Evolutionary conservation across 2,888 invertebrate genomes (phyloP).

Genomic region (Dasypolia templi): DNA sequence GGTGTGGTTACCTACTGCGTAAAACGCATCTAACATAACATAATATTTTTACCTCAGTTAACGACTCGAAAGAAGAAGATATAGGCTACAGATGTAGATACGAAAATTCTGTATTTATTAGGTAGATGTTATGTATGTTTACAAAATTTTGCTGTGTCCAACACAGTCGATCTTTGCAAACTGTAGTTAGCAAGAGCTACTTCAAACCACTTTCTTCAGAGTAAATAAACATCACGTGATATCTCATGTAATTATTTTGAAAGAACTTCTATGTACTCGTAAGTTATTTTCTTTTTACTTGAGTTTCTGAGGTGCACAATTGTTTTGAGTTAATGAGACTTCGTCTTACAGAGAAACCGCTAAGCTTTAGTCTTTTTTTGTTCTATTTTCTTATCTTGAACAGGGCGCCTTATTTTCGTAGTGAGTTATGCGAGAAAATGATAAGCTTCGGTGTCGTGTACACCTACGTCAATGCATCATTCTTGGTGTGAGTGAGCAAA

Average conservation of each 20-base stretch:
- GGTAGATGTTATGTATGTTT: too few species aligned
- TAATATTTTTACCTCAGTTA: too few species aligned
- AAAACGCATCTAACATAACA: too few species aligned
- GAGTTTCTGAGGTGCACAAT: constrained; percentile 10
- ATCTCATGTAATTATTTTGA: constrained; percentile 1
- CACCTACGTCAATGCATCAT: not conserved
- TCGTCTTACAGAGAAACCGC: not conserved
- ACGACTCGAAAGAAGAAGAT: too few species aligned
- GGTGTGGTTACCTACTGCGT: not conserved
- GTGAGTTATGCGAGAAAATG: not conserved
- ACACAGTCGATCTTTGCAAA: not conserved
- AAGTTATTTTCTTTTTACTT: constrained; percentile 26
- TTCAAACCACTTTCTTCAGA: constrained; percentile 8
- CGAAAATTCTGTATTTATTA: too few species aligned
- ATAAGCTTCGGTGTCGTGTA: not conserved
- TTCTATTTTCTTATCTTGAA: constrained; percentile 22
- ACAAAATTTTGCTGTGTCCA: not conserved
- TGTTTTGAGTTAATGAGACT: constrained; percentile 29
- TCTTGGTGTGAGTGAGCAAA: not conserved
- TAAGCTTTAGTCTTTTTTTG: not conserved
- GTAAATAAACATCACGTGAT: not conserved
- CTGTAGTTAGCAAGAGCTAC: not conserved
- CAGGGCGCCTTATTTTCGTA: not conserved
- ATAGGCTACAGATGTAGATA: too few species aligned
- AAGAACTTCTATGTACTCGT: constrained; percentile 5